Evolutionary conservation across 2,888 invertebrate species (phyloP), one percentile per base, ranked within the genome.

Genomic region (Trachelus stipa): DNA sequence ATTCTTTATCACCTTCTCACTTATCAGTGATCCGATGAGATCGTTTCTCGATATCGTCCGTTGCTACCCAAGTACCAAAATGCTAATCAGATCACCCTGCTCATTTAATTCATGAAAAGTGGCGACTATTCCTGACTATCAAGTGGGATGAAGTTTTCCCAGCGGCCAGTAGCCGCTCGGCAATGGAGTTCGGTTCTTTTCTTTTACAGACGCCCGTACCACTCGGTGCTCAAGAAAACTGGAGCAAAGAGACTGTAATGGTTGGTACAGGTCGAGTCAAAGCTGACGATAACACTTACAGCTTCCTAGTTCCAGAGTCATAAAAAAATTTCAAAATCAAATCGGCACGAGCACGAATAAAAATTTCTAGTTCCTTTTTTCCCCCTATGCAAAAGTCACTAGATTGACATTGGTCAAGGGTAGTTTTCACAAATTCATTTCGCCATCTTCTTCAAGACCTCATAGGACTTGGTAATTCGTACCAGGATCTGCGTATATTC

Each of bases 341-440:
- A 9, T 56, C 9, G 6, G 0, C 15, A 6, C 6, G 1, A 23
- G 2, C 0, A 2, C 15, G 0, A 2, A 56, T 23, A 9, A 1
- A 9, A 23, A 9, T 23, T 1, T 56, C 23, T 23, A 56, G 56
- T 56, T 23, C 9, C 2, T 9, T 23, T 56, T 56, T 56, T 23
- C 1, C 0, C 15, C 0, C 1, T 2, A 1, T 9, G 9, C 0
- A 6, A 9, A 56, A 56, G 9, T 56, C 56, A 23, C 56, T 23
- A 9, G 23, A 56, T 15, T 9, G 9, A 34, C 56, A 0, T 23
- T 2, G 2, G 1, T 23, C 23, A 23, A 9, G 56, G 6, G 23
- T 6, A 6, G 0, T 9, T 23, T 6, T 40, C 6, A 9, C 2
- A 0, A 23, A 56, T 56, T 56, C 56, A 2, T 23, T 1, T 40